A percentile compares a stretch with the other conserved stretches of the same genome.
Evolutionary conservation across 2,113 vertebrate species (phyloP).

Genomic region (Peromyscus polionotus): DNA sequence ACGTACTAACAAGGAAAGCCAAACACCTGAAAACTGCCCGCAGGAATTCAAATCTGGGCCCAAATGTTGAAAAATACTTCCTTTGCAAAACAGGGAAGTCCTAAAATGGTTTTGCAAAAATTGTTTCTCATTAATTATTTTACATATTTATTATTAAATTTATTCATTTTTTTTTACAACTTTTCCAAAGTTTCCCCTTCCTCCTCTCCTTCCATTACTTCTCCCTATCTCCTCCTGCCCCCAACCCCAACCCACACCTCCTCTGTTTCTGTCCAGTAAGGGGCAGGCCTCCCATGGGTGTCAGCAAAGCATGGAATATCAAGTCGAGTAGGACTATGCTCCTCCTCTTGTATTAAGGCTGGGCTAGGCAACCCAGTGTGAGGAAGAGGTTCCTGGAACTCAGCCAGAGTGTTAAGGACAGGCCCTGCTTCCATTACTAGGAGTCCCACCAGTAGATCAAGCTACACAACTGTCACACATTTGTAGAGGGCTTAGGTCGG

Average conservation of each 20-base stretch:
- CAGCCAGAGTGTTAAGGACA: background rate
- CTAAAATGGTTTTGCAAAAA: conserved; percentile 4
- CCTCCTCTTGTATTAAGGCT: background rate
- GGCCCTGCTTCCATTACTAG: background rate
- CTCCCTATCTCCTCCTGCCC: background rate
- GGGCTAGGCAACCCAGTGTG: background rate
- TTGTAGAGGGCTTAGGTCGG: background rate
- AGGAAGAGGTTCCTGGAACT: background rate
- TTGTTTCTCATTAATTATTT: background rate
- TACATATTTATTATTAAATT: background rate
- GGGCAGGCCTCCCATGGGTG: background rate
- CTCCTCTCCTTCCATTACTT: background rate
- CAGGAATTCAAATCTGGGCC: background rate
- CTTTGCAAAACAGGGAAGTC: background rate
- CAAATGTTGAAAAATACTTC: conserved; percentile 12
- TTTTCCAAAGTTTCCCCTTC: background rate
- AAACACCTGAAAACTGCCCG: background rate
- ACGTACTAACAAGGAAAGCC: background rate
- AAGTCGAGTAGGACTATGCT: background rate
- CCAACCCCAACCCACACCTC: no score
- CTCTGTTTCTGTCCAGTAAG: background rate
- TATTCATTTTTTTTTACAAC: background rate
- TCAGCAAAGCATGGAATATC: background rate
- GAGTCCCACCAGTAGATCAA: background rate
- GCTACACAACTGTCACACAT: background rate